Base-by-base conservation (phyloP, 2,888 invertebrate species). In the Drosophila niveifrons region DNA sequence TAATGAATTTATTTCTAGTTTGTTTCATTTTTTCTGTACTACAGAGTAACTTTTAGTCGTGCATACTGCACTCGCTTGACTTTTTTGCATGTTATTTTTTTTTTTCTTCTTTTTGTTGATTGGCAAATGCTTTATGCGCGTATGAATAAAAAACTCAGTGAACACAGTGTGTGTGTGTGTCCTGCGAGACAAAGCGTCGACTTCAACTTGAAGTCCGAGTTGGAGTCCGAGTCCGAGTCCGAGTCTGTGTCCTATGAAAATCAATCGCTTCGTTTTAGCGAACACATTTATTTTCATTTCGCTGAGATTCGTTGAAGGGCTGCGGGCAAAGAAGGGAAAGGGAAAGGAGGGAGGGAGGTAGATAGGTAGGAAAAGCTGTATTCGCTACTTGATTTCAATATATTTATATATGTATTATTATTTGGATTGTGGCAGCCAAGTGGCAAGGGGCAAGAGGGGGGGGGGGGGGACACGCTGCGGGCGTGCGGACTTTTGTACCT, bases 181-280 rank as follows among this genome's bases (percentile, higher is more conserved):
- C 63, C 63, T 47, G 56, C 52, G 17, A 56, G 52, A 61, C 58
- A 67, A 72, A 48, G 61, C 23, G 4, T 34, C 39, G 13, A 41
- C 41, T 6, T 15, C 39, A 23, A 23, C 11, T 29, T 15, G 28
- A 52, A 41, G 36, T 13, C 36, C 15, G 17, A 29, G 10, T 41
- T 15, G 13, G 43, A 36, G n/a, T 23, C 46, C 31, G 56, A 29
- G 13, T 29, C 15, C 4, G 10, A 41, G 10, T 29, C n/a, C 2
- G 28, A 31, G 41, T 31, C 17, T 44, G 17, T 55, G 63, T 76
- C 51, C 48, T 75, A 72, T 61, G 72, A 89, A 91, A 92, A 92
- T 92, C 91, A 91, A 91, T 91, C 92, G 91, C 78, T 80, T 88
- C 89, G 79, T 87, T 91, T 90, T 87, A 91, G 90, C 86, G 81